Evolutionary conservation across 2,797 vertebrate genomes (phyloP).

Genomic region (Choloepus didactylus): DNA sequence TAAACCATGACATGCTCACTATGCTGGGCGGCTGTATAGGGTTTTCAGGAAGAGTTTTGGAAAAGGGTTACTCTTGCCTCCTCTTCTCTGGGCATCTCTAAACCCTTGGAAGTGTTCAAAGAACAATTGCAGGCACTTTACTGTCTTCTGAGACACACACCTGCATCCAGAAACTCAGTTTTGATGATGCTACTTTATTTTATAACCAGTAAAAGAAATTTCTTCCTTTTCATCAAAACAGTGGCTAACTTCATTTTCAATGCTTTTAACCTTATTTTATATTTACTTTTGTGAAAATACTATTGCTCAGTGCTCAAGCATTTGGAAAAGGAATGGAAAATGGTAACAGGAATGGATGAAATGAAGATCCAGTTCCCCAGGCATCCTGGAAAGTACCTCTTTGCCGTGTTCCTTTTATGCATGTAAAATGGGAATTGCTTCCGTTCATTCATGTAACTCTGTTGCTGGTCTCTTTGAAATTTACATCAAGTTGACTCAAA

Average conservation of each 20-base stretch:
- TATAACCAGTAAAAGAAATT: not conserved
- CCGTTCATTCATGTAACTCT: not conserved
- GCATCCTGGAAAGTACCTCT: not conserved
- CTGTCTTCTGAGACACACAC: not conserved
- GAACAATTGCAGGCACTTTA: not conserved
- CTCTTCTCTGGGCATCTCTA: not conserved
- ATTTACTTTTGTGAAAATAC: not conserved
- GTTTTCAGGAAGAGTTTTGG: not conserved
- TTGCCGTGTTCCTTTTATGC: not conserved
- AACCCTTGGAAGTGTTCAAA: not conserved
- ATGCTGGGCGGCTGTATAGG: not conserved
- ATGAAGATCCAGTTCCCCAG: not conserved
- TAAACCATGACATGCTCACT: not conserved
- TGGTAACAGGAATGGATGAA: not conserved
- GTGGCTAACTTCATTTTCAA: not conserved
- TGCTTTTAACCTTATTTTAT: not conserved
- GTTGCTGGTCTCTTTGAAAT: not conserved
- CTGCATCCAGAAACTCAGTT: not conserved
- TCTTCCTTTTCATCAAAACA: slow-evolving; percentile 3
- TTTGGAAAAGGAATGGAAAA: not conserved
- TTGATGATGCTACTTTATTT: not conserved
- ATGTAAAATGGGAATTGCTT: not conserved
- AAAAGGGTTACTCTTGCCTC: not conserved
- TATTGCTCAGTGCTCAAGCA: not conserved
- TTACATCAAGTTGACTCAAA: not conserved